Evolutionary conservation across 2,888 invertebrate species (phyloP), one percentile per base, ranked within the genome.

Genomic region (Peribatodes rhomboidaria): DNA sequence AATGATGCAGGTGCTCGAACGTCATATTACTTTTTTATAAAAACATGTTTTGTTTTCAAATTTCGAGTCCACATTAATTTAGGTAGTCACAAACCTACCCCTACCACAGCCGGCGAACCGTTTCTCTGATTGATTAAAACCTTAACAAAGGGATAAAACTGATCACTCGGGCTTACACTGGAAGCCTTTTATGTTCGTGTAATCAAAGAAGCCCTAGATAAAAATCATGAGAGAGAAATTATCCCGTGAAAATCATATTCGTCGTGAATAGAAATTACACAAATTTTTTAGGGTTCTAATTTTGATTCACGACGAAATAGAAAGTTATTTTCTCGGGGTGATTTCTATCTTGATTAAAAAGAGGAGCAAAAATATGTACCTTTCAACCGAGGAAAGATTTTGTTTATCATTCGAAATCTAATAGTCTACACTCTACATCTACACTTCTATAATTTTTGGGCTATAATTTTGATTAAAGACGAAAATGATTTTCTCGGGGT

Each of bases 81-180:
- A 42, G 44, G 35, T 11, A 46, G 22, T 22, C n/a, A 46, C 46
- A 46, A 46, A 46, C 46, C n/a, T 37, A 53, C 59, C 64, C 53
- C 35, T n/a, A 63, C 75, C 73, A 57, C 75, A 78, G 76, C 74
- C 79, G 73, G 76, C 73, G 75, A 71, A 74, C 72, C 79, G 73
- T 76, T 79, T 83, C 83, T 80, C 82, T 92, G 93, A 92, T 93
- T 93, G 93, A 93, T 93, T 93, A 93, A 92, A 93, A 87, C 86
- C 77, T 86, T 85, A 89, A 92, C 92, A 92, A 90, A 88, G 87
- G 90, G 91, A 90, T 91, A 87, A 88, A 86, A 83, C 86, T 90
- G 92, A 92, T 92, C 90, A 90, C 85, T 79, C 81, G 72, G 81
- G 88, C 89, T 90, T 89, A 87, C 83, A 77, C 78, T 76, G 69